Base-by-base conservation (phyloP, 2,888 invertebrate species). In the Cephus pygmeus region DNA sequence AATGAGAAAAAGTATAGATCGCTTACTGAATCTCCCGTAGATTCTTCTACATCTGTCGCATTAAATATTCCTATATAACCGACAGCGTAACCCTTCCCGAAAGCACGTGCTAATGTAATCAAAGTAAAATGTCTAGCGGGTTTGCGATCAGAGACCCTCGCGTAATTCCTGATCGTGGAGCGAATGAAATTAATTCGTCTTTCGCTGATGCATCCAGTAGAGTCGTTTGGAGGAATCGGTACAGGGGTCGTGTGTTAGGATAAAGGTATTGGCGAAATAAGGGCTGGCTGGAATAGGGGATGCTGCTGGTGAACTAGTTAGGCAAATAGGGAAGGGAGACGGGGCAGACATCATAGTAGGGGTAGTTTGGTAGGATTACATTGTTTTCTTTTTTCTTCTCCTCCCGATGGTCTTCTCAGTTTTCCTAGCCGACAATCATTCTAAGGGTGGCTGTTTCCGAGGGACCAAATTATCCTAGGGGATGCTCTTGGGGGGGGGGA, bases 111-210 rank as follows among this genome's bases (percentile, higher is more conserved):
- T 79, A 78, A 81, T 75, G 81, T 81, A 87, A 86, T 86, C 82
- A 83, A 83, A 85, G 78, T 82, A 82, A 83, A 81, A 84, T 79
- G 69, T 77, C 78, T 69, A 75, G 23, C 73, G 56, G 34, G n/a
- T 40, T 71, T 75, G 69, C 30, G 40, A 34, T 9, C 35, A 3
- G 74, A 34, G 35, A 15, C 74, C 31, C 74, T 75, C 73, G 31
- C 68, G 36, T 81, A 83, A 84, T 87, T 85, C 83, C 85, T 80
- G 85, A 85, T 84, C 83, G 82, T 79, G 33, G 78, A 79, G 77
- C 77, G 80, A 86, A 85, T 83, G 82, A 88, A 88, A 88, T 88
- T 88, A 89, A 89, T 89, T 90, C 86, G 84, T 88, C 86, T 86
- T 85, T 83, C 83, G 80, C 85, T 88, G 87, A 88, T 87, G 87